These are phyloP conservation scores for Porites evermanni DNA, from an alignment of 92 coral and sea anemone genomes.

Conservation along the genomic window DNA sequence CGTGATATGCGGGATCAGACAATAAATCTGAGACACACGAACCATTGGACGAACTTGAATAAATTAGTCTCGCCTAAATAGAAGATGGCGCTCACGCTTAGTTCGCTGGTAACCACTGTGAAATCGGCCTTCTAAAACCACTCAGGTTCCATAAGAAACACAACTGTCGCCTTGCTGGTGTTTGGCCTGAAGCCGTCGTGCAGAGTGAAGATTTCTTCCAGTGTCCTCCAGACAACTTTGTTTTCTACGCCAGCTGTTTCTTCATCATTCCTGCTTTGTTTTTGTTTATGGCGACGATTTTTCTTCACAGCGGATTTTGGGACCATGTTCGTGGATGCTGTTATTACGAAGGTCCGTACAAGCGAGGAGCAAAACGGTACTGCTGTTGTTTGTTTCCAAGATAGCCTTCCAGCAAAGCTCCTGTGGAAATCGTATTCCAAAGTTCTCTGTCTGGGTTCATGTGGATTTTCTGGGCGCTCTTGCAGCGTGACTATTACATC, in stretches of 20 bases:
- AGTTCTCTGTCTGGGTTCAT: conserved; percentile 63
- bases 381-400: conserved; percentile 76
- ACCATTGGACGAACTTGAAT: no score
- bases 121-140: no score
- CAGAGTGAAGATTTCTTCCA: conserved; percentile 70
- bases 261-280: conserved; percentile 70
- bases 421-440: conserved; percentile 49
- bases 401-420: conserved; percentile 77
- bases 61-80: no score
- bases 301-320: conserved; percentile 75
- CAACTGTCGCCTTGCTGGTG: no score
- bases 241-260: conserved; percentile 69
- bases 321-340: conserved; percentile 74
- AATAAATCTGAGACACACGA: no score
- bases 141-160: no score
- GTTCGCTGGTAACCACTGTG: no score
- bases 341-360: conserved; percentile 56
- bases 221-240: conserved; percentile 68
- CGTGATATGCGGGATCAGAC: no score
- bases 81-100: no score
- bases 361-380: conserved; percentile 42
- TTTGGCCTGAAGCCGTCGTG: conserved; percentile 76
- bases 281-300: conserved; percentile 62
- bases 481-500: conserved; percentile 72
- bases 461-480: conserved; percentile 85